phyloP scores from a whole-genome alignment of 2,888 invertebrate genomes.

The Macrophya annulata region DNA sequence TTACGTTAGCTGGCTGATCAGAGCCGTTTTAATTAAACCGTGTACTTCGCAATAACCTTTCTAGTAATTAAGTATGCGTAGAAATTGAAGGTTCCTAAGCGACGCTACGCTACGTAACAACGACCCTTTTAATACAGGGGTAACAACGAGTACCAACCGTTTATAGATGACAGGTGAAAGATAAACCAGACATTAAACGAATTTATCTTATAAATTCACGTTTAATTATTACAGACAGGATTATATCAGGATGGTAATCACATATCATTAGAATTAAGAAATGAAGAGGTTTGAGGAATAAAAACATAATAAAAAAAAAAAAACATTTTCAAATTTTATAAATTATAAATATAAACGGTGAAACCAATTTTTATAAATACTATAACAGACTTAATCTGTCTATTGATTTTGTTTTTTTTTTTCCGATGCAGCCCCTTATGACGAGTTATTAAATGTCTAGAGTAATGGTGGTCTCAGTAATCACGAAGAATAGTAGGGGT shows the following conservation, averaged over 20 bases:
- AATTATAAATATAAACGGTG: neutral
- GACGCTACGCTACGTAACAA: neutral
- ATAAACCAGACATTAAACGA: constrained; percentile 21
- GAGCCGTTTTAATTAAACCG: constrained; percentile 55
- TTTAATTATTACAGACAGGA: neutral
- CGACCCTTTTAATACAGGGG: neutral
- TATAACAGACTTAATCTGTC: neutral
- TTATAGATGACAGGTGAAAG: constrained; percentile 1
- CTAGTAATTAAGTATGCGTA: constrained; percentile 44
- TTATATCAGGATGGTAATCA: neutral
- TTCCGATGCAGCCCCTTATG: constrained; percentile 26
- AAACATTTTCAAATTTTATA: neutral
- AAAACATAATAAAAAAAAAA: neutral
- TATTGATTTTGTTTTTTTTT: constrained; percentile 43
- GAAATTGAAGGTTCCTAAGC: constrained; percentile 50
- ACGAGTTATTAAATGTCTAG: constrained; percentile 27
- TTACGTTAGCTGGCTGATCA: constrained; percentile 47
- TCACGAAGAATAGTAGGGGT: neutral
- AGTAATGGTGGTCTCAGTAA: constrained; percentile 23
- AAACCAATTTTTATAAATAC: too few relatives aligned
- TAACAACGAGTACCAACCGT: neutral
- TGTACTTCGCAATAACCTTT: constrained; percentile 54
- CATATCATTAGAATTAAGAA: neutral
- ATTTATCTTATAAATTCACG: neutral
- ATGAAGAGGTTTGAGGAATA: neutral